Evolutionary conservation across 2,797 vertebrate genomes (phyloP).

Genomic region (Naso thynnoides): DNA sequence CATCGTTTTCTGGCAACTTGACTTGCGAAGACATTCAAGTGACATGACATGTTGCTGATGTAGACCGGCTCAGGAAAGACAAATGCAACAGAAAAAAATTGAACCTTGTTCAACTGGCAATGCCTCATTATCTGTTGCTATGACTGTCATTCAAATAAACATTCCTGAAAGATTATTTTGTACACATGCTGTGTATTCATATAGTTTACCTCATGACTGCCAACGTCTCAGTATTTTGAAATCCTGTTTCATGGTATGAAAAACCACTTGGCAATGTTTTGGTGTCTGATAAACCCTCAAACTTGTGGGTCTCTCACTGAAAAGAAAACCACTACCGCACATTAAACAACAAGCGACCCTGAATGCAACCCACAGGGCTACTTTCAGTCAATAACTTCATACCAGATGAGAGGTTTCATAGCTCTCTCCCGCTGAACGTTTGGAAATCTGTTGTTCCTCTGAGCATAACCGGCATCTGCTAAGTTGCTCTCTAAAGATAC

Average conservation of each 20-base stretch:
- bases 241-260: neutral
- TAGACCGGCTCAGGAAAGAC: too few species aligned
- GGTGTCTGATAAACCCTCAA: neutral
- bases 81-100: neutral
- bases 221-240: neutral
- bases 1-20: too few species aligned
- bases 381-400: neutral
- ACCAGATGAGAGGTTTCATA: neutral
- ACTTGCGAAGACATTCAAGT: too few species aligned
- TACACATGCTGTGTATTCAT: neutral
- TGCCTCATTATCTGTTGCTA: neutral
- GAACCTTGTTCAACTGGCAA: neutral
- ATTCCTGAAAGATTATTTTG: neutral
- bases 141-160: neutral
- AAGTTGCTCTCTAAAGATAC: constrained; percentile 2
- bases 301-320: neutral
- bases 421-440: neutral
- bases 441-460: neutral
- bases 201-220: neutral
- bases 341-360: neutral
- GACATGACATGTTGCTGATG: too few species aligned
- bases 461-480: neutral
- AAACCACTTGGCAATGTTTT: neutral
- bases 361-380: neutral
- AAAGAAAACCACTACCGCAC: neutral